A percentile compares a stretch with the other conserved stretches of the same genome.
These are phyloP conservation scores for Acronicta psi DNA, from an alignment of 2,888 invertebrate species.

Conservation along the genomic window DNA sequence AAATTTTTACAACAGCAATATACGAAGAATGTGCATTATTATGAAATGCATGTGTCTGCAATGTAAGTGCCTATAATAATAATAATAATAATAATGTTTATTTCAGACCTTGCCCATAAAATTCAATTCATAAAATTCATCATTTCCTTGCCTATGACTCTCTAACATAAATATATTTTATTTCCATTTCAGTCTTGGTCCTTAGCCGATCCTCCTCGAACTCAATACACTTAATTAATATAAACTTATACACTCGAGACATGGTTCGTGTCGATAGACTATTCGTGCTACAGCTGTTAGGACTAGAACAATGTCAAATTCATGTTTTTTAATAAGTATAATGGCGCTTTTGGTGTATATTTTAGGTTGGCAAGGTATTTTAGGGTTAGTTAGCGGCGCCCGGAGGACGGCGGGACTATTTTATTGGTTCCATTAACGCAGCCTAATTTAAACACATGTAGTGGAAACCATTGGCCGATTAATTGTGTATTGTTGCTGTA, in stretches of 20 bases:
- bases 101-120: too few relatives aligned
- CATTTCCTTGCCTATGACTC: too few relatives aligned
- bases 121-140: too few relatives aligned
- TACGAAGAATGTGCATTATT: too few relatives aligned
- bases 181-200: constrained; percentile 11
- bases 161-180: too few relatives aligned
- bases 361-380: too few relatives aligned
- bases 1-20: too few relatives aligned
- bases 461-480: constrained; percentile 8
- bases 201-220: constrained; percentile 14
- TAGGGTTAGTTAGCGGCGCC: constrained; percentile 12
- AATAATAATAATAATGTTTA: too few relatives aligned
- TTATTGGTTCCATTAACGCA: constrained; percentile 31
- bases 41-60: too few relatives aligned
- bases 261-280: constrained; percentile 60
- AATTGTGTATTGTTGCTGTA: background rate
- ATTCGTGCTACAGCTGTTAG: constrained; percentile 43
- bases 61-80: too few relatives aligned
- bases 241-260: constrained; percentile 58
- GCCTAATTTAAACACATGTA: constrained; percentile 11
- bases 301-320: constrained; percentile 50
- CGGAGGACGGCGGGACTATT: constrained; percentile 10
- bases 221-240: constrained; percentile 48
- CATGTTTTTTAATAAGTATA: constrained; percentile 38
- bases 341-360: constrained; percentile 22